Conservation (phyloP, 2,797 vertebrate genomes). For the Mormyrops attenuatus region DNA sequence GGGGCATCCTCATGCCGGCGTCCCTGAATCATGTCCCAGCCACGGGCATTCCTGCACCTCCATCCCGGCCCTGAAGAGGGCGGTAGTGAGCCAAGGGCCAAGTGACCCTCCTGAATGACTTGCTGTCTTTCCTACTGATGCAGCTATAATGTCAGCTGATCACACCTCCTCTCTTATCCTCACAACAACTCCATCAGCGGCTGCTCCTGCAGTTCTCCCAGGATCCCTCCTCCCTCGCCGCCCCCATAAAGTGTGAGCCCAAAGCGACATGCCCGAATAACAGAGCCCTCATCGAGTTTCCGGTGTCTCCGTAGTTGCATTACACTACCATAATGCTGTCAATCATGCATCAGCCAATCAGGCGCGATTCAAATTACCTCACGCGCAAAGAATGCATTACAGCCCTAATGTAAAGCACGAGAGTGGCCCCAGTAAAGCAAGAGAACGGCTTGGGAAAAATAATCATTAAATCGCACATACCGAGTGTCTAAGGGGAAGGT, state of each 20-base stretch:
- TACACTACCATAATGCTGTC: slow-evolving; percentile 51
- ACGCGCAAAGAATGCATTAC: background rate
- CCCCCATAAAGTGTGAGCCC: background rate
- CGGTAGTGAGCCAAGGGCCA: background rate
- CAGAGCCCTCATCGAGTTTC: slow-evolving; percentile 35
- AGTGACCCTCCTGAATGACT: background rate
- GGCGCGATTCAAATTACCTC: background rate
- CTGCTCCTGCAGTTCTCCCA: background rate
- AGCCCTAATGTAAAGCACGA: background rate
- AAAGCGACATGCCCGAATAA: background rate
- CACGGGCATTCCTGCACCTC: background rate
- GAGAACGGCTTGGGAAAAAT: background rate
- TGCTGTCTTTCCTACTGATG: background rate
- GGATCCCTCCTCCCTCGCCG: background rate
- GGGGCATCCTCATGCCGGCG: background rate
- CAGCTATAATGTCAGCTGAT: background rate
- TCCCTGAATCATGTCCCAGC: background rate
- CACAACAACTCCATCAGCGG: background rate
- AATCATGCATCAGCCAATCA: slow-evolving; percentile 18
- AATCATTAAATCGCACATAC: background rate
- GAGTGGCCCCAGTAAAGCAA: background rate
- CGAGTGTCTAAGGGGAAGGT: background rate
- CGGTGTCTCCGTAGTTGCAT: slow-evolving; percentile 45
- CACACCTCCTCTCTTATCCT: background rate
- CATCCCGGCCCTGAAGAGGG: background rate